These are phyloP conservation scores for Ginglymostoma cirratum DNA, from an alignment of 2,113 vertebrate species.

Conservation along the genomic window DNA sequence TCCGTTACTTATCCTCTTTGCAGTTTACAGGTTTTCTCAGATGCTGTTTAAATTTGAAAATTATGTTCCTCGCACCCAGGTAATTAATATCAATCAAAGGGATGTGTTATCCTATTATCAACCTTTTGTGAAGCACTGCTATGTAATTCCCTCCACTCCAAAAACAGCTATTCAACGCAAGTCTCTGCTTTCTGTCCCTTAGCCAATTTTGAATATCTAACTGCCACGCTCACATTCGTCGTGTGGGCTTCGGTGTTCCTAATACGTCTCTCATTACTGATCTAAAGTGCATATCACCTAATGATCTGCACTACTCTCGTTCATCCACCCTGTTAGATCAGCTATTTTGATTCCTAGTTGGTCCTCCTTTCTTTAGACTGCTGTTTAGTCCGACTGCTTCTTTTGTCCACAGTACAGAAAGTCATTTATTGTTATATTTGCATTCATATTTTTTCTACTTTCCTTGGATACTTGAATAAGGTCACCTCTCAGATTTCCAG, in stretches of 20 bases:
- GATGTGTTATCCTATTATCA: not conserved
- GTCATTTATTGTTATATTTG: not conserved
- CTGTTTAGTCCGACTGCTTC: not conserved
- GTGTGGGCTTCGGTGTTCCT: not conserved
- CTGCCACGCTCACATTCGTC: not conserved
- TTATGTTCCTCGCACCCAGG: not conserved
- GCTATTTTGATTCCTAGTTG: not conserved
- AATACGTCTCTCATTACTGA: not conserved
- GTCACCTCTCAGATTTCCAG: not conserved
- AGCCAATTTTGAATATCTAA: not conserved
- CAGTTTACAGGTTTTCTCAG: too few relatives aligned
- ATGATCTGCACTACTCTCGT: not conserved
- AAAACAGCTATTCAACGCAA: not conserved
- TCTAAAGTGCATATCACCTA: not conserved
- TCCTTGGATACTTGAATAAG: not conserved
- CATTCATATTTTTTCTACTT: not conserved
- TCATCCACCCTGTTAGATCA: not conserved
- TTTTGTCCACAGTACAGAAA: not conserved
- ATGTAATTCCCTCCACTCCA: not conserved
- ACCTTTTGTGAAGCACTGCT: not conserved
- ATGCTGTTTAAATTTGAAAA: not conserved
- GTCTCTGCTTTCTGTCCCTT: not conserved
- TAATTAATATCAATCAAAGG: not conserved
- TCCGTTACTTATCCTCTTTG: too few relatives aligned
- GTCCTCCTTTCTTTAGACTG: not conserved